A percentile compares a stretch with the other conserved stretches of the same genome.
Conservation (phyloP, 2,113 vertebrate species). For the Lanius collurio region DNA sequence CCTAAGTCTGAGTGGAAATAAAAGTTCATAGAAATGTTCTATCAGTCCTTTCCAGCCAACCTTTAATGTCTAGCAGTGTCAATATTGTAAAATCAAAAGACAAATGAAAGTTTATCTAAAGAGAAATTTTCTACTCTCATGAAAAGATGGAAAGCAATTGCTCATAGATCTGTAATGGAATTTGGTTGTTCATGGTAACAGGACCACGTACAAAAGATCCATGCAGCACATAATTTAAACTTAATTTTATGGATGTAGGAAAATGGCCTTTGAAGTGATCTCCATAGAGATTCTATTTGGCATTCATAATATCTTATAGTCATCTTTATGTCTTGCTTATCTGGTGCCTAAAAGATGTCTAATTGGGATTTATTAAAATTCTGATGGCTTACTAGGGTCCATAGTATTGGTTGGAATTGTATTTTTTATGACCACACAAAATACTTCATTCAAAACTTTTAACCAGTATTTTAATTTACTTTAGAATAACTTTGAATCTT, state of each 20-base stretch:
- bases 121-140: background rate
- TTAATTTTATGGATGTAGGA: constrained; percentile 9
- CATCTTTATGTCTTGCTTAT: background rate
- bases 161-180: background rate
- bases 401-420: background rate
- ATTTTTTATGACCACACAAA: background rate
- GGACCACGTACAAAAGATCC: background rate
- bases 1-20: background rate
- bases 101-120: background rate
- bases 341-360: background rate
- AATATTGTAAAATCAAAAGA: background rate
- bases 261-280: constrained; percentile 21
- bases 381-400: background rate
- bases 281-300: background rate
- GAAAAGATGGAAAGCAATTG: background rate
- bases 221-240: background rate
- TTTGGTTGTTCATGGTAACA: constrained; percentile 14
- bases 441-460: background rate
- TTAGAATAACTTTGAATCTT: background rate
- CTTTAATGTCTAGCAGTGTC: background rate
- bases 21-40: background rate
- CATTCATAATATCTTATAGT: background rate
- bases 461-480: background rate
- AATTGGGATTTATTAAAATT: background rate
- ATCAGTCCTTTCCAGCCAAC: background rate